Evolutionary conservation across 2,888 invertebrate species (phyloP), one percentile per base, ranked within the genome.

Genomic region (Oegoconia quadripuncta): DNA sequence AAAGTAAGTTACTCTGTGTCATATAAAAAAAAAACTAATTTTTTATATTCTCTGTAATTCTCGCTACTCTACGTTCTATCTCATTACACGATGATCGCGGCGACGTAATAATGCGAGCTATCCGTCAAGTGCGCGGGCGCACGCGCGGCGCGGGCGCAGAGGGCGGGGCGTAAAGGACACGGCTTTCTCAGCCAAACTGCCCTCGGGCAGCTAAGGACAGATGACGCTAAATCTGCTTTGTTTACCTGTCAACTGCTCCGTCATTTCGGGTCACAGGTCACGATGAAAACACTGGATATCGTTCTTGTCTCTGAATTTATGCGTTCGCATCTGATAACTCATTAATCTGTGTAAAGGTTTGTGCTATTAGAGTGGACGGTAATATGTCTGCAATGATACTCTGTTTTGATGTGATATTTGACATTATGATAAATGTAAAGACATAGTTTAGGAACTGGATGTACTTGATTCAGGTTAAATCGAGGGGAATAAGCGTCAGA

Each of bases 61-160:
- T 13, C 8, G 13, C 6, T 27, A 27, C 42, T 60, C 70, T 71
- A 48, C 46, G 20, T 30, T 34, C 28, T 47, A 52, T 62, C 73
- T 79, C 73, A 76, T 80, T 74, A 75, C 73, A 50, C 52, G 56
- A 59, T 64, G 72, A 72, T 71, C 69, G 59, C 64, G 60, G 66
- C 69, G 72, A 73, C 72, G 66, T 68, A 63, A 69, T 79, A 81
- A 77, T 71, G 67, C 54, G 72, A 62, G 67, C 74, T 59, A 79
- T 82, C 72, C 72, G 73, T 80, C 81, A 77, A 71, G 60, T 60
- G 69, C 68, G 64, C 57, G 52, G 45, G 50, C 55, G 55, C 50
- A 42, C 35, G 35, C 44, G 47, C 44, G 44, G 46, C 44, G 41
- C 25, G 39, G 38, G 27, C 23, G 27, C 25, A 13, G 20, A 25